Evolutionary conservation across 2,888 invertebrate species (phyloP).

Genomic region (Acanthosoma haemorrhoidale): DNA sequence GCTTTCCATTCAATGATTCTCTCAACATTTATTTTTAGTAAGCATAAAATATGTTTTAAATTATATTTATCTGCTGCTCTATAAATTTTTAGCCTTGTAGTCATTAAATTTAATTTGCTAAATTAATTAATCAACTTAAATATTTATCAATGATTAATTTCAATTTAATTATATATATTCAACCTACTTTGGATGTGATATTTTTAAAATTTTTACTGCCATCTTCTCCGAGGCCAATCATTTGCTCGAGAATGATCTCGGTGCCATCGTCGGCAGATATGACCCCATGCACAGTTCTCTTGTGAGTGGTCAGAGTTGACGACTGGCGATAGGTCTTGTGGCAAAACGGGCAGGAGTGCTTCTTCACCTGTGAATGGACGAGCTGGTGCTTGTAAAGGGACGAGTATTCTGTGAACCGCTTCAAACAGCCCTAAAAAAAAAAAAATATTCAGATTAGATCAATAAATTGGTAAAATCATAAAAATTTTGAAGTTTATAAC

Average conservation of each 20-base stretch:
- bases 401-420: conserved; percentile 64
- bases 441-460: not conserved
- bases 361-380: conserved; percentile 57
- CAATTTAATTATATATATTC: not conserved
- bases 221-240: conserved; percentile 24
- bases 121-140: too few relatives aligned
- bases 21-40: not conserved
- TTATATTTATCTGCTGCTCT: too few relatives aligned
- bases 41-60: not conserved
- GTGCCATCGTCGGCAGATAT: conserved; percentile 47
- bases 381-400: conserved; percentile 63
- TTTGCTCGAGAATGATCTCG: conserved; percentile 43
- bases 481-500: too few relatives aligned
- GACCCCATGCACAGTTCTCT: conserved; percentile 53
- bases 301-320: conserved; percentile 57
- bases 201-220: conserved; percentile 33
- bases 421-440: conserved; percentile 53
- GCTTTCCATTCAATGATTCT: not conserved
- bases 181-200: conserved; percentile 31
- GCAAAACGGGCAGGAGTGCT: conserved; percentile 56
- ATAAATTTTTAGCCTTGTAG: too few relatives aligned
- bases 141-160: not conserved
- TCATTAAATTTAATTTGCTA: too few relatives aligned
- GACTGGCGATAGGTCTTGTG: conserved; percentile 57
- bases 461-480: too few relatives aligned